Base-by-base conservation (phyloP, 1,140 invertebrate species). In the Drosophila kikkawai region DNA sequence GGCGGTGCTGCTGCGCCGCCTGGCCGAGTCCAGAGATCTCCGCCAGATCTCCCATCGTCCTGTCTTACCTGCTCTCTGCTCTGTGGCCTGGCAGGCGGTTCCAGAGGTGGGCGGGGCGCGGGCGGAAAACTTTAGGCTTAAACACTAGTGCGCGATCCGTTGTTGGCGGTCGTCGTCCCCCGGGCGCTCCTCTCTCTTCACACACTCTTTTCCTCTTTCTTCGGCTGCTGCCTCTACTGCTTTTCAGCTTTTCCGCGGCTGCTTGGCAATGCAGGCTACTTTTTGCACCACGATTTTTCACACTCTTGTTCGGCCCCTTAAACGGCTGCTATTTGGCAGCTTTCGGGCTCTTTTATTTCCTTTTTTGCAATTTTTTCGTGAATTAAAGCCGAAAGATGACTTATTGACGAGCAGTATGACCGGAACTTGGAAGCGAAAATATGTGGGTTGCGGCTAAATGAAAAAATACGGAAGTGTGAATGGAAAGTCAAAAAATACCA, bases 381-480 rank as follows among this genome's bases (percentile, higher is more conserved):
- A 88, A 88, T 88, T 83, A 88, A 87, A 83, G 83, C 83, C 84
- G 82, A 86, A 85, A 85, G 79, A 85, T 85, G 82, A 84, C 81
- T 84, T 84, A 84, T 84, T 84, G 77, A 79, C 82, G 74, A 85
- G 75, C 44, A 63, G 70, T 73, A 71, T 73, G 69, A 60, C 69
- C 69, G 44, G 19, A 73, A 32, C 53, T 59, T 42, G 53, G n/a
- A n/a, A 26, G 36, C 36, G 13, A 36, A 36, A 42, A 59, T 36
- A 29, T 41, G 1, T 29, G 7, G 26, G 7, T 47, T 42, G 45
- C 47, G 29, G 61, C 36, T 15, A 22, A 41, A 26, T 66, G 17
- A 8, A 8, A 34, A 57, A 39, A 53, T 34, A 68, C 56, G 26
- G 17, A 22, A 15, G n/a, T 42, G 29, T 11, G 19, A 19, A 55